phyloP scores from a whole-genome alignment of 2,797 vertebrate species.

The Tenualosa thibaudeaui region DNA sequence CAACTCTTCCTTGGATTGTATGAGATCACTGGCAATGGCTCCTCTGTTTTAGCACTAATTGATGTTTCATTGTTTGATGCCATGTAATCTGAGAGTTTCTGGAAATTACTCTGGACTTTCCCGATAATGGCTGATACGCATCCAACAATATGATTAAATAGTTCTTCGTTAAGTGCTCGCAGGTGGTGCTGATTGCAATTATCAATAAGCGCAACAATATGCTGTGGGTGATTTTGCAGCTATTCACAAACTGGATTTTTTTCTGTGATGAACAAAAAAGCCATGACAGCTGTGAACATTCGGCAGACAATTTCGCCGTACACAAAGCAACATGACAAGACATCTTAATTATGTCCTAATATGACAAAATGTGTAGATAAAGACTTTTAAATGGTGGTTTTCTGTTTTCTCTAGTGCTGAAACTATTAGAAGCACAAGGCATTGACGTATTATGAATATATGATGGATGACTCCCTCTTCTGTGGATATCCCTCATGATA shows the following conservation, averaged over 20 bases:
- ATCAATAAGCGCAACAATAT: neutral
- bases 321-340: neutral
- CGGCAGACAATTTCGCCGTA: neutral
- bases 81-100: neutral
- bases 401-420: neutral
- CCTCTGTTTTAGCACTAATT: constrained; percentile 33
- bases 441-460: neutral
- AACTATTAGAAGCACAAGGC: neutral
- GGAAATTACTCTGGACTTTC: constrained; percentile 6
- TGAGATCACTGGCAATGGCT: constrained; percentile 38
- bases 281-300: neutral
- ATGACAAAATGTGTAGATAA: neutral
- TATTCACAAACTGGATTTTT: neutral
- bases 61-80: constrained; percentile 5
- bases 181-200: neutral
- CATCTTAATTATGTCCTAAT: neutral
- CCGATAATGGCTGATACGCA: neutral
- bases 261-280: neutral
- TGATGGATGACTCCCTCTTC: neutral
- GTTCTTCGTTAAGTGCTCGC: neutral
- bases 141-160: neutral
- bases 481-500: neutral
- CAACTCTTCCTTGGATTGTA: constrained; percentile 52
- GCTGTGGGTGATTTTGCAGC: neutral
- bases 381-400: neutral